These are phyloP conservation scores for Urocolius indicus DNA, from an alignment of 2,113 vertebrate genomes.

Conservation along the genomic window DNA sequence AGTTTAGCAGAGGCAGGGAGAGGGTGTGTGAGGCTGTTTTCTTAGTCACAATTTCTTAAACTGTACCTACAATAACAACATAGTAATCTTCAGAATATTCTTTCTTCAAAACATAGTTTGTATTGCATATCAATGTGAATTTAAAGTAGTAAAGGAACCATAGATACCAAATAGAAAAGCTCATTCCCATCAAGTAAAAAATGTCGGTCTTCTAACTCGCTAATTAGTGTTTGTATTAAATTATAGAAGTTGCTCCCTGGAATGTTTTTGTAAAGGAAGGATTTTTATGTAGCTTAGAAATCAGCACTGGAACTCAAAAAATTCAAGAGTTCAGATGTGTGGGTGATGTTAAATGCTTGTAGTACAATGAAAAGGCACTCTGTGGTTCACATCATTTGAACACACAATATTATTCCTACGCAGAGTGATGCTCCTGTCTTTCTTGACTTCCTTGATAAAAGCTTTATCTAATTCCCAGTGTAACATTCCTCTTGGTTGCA, in stretches of 20 bases:
- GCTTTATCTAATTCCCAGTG: not conserved
- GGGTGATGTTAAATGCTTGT: not conserved
- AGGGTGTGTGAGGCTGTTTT: not conserved
- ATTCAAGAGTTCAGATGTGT: not conserved
- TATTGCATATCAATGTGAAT: not conserved
- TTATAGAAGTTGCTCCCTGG: not conserved
- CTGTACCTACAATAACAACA: not conserved
- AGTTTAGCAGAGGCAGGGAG: not conserved
- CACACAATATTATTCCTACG: not conserved
- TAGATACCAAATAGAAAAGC: not conserved
- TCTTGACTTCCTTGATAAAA: not conserved
- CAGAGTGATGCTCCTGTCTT: not conserved
- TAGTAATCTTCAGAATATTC: not conserved
- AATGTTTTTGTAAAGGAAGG: not conserved
- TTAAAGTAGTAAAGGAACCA: not conserved
- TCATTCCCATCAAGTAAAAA: not conserved
- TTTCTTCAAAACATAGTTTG: not conserved
- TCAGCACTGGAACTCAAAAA: not conserved
- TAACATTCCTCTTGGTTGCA: not conserved
- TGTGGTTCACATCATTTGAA: not conserved
- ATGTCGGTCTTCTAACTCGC: slow-evolving; percentile 34
- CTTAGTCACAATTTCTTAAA: not conserved
- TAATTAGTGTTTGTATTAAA: slow-evolving; percentile 31
- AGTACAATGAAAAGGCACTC: not conserved
- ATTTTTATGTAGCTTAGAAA: not conserved